Evolutionary conservation across 2,113 vertebrate species (phyloP), one percentile per base, ranked within the genome.

Genomic region (Tinamus guttatus): DNA sequence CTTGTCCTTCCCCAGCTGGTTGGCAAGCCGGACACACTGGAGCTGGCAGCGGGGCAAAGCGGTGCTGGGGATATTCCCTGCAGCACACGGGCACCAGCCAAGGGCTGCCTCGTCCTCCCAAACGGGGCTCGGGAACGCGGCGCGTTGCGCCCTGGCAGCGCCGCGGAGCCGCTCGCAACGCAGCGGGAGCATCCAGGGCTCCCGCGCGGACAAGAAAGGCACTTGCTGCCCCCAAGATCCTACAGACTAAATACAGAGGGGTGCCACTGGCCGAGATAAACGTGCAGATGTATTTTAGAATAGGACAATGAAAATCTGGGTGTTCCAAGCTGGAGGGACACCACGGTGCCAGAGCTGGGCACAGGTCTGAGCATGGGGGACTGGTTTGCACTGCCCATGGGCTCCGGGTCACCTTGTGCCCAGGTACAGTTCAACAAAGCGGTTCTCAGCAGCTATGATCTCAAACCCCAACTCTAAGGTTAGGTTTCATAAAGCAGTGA

Each of bases 1-100:
- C 77, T 95, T 92, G 94, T 96, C 65, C 90, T 91, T 58, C 75
- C 45, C 32, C 1, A 68, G 64, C 90, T 64, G 77, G 36, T 27
- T 19, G 82, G 79, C 92, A 62, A 84, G 27, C 17, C 7, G 71
- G 16, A 82, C 73, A 60, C 87, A 71, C 58, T 20, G 52, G 87
- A 96, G 71, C 85, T 93, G 93, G 89, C 85, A 87, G 67, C 13
- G 0, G 60, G 51, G 77, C 86, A 81, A 76, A 60, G 83, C 88
- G 18, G 68, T 45, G 41, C 92, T 68, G 75, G 18, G 3, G 85
- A 40, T 73, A 2, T 58, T 73, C 65, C 6, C 56, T 69, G 95
- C 84, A 80, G 87, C 40, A 69, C 12, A 7, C 56, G 79, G 32
- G 59, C 21, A 1, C 2, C 2, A 36, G n/a, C 3, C 38, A 9